Evolutionary conservation across 2,797 vertebrate genomes (phyloP), one percentile per base, ranked within the genome.

Genomic region (Agapornis canus): DNA sequence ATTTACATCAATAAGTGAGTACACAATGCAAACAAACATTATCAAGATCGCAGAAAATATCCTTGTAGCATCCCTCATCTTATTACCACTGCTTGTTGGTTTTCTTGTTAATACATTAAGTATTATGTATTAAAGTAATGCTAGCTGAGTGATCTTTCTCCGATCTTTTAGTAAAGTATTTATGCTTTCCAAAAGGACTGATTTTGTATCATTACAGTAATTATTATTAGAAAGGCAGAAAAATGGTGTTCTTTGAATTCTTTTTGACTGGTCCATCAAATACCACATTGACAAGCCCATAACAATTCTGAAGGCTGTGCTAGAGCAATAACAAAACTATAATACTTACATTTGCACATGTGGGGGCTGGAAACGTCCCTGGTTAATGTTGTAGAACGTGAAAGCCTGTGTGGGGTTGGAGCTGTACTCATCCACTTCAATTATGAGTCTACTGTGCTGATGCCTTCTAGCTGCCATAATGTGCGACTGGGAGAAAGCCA

Each of bases 361-460:
- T 0, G 99, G 99, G 0, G 99, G 99, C 97, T 99, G 99, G 96
- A 99, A 99, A 84, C 99, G 99, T 75, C 99, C 99, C 98, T 99
- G 99, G 98, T 99, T 99, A 98, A 99, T 99, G 97, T 99, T 99
- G 98, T 99, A 99, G 98, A 99, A 99, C 71, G 99, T 99, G 97
- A 99, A 99, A 70, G 99, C 99, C 98, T 99, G 99, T 3, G 99
- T 99, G 81, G 99, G 99, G 97, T 99, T 99, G 95, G 99, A 97
- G 97, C 99, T 99, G 97, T 99, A 99, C 94, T 99, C 99, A 19
- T 99, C 99, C 97, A 99, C 99, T 95, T 99, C 99, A 48, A 99
- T 98, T 27, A 98, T 97, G 13, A 98, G 97, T 94, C 98, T 96
- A 96, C 95, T 96, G 59, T 98, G 98, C 96, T 99, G 99, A 96